Evolutionary conservation across 2,888 invertebrate species (phyloP).

Genomic region (Anticlea derivata): DNA sequence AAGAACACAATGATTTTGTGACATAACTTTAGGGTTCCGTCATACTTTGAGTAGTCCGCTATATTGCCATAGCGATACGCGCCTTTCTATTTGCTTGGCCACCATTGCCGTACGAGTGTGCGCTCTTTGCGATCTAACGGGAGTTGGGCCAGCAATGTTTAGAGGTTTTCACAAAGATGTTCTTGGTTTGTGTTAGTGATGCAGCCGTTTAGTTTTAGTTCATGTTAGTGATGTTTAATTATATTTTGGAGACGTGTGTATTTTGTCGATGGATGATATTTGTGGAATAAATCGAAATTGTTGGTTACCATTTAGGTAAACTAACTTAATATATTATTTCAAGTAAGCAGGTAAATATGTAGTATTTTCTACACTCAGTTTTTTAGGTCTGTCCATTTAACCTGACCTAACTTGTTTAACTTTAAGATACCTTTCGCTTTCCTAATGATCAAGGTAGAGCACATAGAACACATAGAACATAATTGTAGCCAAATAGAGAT

Average conservation of each 20-base stretch:
- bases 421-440: too few species aligned
- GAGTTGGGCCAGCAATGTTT: slow-evolving; percentile 10
- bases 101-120: slow-evolving; percentile 5
- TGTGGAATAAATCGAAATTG: too few species aligned
- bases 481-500: too few species aligned
- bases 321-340: too few species aligned
- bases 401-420: too few species aligned
- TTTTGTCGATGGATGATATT: slow-evolving; percentile 10
- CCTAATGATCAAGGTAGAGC: too few species aligned
- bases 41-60: background rate
- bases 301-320: too few species aligned
- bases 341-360: too few species aligned
- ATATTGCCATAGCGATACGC: background rate
- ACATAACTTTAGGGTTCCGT: slow-evolving; percentile 15
- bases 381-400: too few species aligned
- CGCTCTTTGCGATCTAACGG: background rate
- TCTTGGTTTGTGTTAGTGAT: slow-evolving; percentile 2
- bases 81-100: background rate
- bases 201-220: background rate
- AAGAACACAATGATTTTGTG: too few species aligned
- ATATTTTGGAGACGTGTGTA: background rate
- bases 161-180: background rate
- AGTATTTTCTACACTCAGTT: too few species aligned
- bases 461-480: too few species aligned
- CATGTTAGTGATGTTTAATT: slow-evolving; percentile 11